These are phyloP conservation scores for Corapipo altera DNA, from an alignment of 2,113 vertebrate species.

Conservation along the genomic window DNA sequence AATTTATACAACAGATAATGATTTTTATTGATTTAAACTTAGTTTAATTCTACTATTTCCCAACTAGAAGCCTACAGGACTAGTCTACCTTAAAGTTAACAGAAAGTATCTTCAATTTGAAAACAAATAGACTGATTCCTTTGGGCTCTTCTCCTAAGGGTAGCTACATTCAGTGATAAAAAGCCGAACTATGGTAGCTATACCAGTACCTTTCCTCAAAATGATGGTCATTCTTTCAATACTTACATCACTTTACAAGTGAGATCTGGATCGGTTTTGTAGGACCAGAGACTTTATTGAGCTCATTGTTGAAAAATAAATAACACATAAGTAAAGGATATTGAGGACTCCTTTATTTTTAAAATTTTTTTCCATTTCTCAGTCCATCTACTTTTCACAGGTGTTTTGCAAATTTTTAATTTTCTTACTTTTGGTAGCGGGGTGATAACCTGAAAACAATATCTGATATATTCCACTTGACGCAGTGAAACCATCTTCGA, in stretches of 20 bases:
- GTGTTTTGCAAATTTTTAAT: not conserved
- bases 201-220: not conserved
- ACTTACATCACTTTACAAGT: not conserved
- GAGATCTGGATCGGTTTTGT: not conserved
- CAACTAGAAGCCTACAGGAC: not conserved
- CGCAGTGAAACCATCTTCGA: not conserved
- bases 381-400: not conserved
- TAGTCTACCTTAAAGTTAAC: not conserved
- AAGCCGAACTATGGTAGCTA: not conserved
- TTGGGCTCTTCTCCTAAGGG: not conserved
- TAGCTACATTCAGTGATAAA: not conserved
- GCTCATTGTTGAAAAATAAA: not conserved
- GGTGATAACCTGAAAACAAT: not conserved
- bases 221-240: not conserved
- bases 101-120: not conserved
- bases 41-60: not conserved
- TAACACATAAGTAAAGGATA: not conserved
- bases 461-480: not conserved
- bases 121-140: not conserved
- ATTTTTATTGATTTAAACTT: not conserved
- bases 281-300: not conserved
- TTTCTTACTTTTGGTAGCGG: not conserved
- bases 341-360: rapidly evolving
- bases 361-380: not conserved
- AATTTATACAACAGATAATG: not conserved